phyloP scores from a whole-genome alignment of 2,113 vertebrate genomes.

The Nannobrachium achirus region DNA sequence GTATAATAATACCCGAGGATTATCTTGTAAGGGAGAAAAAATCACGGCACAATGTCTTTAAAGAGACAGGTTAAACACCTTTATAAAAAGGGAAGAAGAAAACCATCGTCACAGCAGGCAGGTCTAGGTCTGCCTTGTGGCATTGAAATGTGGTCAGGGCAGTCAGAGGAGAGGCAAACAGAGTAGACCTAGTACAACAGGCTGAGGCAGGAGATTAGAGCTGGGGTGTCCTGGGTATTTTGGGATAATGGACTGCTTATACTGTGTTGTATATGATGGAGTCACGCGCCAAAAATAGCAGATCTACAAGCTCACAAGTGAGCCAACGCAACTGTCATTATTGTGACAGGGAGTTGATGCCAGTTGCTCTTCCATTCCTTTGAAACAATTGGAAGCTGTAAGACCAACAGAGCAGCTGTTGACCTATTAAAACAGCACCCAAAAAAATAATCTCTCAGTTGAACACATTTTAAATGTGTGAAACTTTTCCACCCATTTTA shows the following conservation, averaged over 20 bases:
- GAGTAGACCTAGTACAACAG: conserved; percentile 45
- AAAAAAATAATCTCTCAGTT: too few relatives aligned
- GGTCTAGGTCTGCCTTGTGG: background rate
- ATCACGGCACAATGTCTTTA: too few relatives aligned
- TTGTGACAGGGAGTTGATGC: conserved; percentile 16
- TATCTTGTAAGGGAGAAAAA: too few relatives aligned
- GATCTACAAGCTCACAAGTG: too few relatives aligned
- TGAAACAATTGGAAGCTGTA: conserved; percentile 46
- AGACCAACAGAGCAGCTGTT: conserved; percentile 13
- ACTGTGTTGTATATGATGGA: too few relatives aligned
- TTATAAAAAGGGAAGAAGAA: background rate
- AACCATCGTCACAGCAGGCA: conserved; percentile 4
- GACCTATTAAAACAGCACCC: conserved; percentile 51
- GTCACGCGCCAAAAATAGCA: too few relatives aligned
- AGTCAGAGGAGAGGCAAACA: conserved; percentile 1
- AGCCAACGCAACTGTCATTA: too few relatives aligned
- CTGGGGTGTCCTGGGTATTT: conserved; percentile 28
- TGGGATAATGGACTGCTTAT: background rate
- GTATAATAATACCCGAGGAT: too few relatives aligned
- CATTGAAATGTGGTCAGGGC: conserved; percentile 44
- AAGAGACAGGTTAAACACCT: background rate
- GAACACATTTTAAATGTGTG: too few relatives aligned
- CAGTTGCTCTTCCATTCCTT: conserved; percentile 49
- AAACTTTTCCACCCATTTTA: too few relatives aligned
- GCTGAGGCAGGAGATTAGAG: conserved; percentile 43